A percentile compares a stretch with the other conserved stretches of the same genome.
These are phyloP conservation scores for Zonitis immaculata DNA, from an alignment of 2,888 invertebrate genomes.

Conservation along the genomic window DNA sequence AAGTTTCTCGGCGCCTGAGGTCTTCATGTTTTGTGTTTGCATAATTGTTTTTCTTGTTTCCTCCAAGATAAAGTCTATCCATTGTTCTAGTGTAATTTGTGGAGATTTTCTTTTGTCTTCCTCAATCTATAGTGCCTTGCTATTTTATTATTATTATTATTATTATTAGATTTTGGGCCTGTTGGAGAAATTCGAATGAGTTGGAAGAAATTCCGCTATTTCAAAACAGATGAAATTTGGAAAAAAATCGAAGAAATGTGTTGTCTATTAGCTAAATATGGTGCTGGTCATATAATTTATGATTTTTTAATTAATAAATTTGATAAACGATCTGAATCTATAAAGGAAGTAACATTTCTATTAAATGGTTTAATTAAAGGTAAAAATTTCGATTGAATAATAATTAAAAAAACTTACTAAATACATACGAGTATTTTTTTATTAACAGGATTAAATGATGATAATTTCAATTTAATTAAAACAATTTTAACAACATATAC, in stretches of 20 bases:
- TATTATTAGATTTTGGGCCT: constrained; percentile 44
- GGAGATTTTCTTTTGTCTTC: too few species aligned
- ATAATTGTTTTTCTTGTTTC: too few species aligned
- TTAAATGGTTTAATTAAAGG: constrained; percentile 51
- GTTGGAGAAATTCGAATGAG: constrained; percentile 45
- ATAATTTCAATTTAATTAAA: constrained; percentile 22
- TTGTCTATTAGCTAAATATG: constrained; percentile 53
- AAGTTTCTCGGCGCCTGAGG: too few species aligned
- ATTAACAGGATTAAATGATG: constrained; percentile 4
- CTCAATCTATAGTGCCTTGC: too few species aligned
- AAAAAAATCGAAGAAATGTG: constrained; percentile 55
- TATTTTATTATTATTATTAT: too few species aligned
- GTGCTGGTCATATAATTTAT: constrained; percentile 55
- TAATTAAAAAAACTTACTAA: too few species aligned
- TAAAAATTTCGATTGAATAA: constrained; percentile 5
- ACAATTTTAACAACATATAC: constrained; percentile 44
- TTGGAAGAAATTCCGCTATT: constrained; percentile 63
- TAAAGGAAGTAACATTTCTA: constrained; percentile 60
- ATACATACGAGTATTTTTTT: too few species aligned
- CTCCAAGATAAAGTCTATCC: too few species aligned
- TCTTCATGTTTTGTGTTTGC: too few species aligned
- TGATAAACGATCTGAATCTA: constrained; percentile 48
- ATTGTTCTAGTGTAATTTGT: too few species aligned
- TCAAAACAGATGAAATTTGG: constrained; percentile 50
- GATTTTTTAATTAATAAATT: constrained; percentile 61